Base-by-base conservation (phyloP, 2,888 invertebrate genomes). In the Sericinus montela region DNA sequence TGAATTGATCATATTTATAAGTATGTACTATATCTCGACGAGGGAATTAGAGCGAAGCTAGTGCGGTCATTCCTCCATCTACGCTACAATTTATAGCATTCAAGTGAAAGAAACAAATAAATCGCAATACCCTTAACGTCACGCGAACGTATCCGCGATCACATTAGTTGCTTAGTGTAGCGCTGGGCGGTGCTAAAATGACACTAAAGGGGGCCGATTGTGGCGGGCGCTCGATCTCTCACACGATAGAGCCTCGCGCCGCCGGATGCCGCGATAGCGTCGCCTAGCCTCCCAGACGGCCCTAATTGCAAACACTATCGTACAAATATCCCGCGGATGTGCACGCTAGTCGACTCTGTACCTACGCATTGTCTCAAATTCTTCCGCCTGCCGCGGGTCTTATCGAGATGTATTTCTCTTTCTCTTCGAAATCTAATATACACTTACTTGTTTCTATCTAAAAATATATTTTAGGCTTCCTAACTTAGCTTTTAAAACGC, bases 301-400 rank as follows among this genome's bases (percentile, higher is more conserved):
- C 72, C 73, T 85, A 86, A 86, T 86, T 86, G 80, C 79, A 64
- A 74, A 68, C 75, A 69, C 70, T 70, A 73, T 74, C 70, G 66
- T 69, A 67, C 68, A 70, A 67, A 66, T 72, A 69, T 69, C 69
- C 67, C 67, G 65, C 73, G 72, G 76, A 73, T 70, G 56, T 56
- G 66, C 72, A 63, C 71, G 62, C 63, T 61, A 61, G 54, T 50
- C 52, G 53, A 42, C 52, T 55, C 53, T 48, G 34, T 55, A 19
- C 19, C 19, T 19, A 66, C 69, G 72, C 80, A 80, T 79, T 82
- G 82, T 80, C 66, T 73, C 57, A 58, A 53, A 66, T 69, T 69
- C 76, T 80, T 80, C 80, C 81, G 76, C 74, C 67, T 67, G 66
- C 65, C 67, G 63, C 67, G 76, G 75, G 78, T 64, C 52, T 70